These are phyloP conservation scores for Teleopsis dalmanni DNA, from an alignment of 1,140 invertebrate genomes.

Conservation along the genomic window DNA sequence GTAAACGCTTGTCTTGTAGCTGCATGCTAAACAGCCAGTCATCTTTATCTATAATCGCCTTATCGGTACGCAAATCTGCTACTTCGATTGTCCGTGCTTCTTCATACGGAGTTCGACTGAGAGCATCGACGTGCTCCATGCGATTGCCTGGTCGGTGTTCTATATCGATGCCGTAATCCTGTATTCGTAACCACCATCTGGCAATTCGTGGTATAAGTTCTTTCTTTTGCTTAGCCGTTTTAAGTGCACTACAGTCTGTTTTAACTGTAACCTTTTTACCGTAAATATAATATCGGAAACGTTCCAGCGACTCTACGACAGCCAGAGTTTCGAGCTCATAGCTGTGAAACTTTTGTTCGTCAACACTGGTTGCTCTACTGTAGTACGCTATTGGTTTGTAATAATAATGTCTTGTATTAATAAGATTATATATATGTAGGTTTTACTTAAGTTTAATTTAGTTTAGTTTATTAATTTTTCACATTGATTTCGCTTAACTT, in stretches of 20 bases:
- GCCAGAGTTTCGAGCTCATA: slow-evolving; percentile 20
- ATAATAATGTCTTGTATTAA: no score
- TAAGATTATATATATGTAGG: no score
- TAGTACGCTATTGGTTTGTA: slow-evolving; percentile 1
- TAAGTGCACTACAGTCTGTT: slow-evolving; percentile 33
- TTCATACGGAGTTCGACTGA: slow-evolving; percentile 8
- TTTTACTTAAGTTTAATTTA: no score
- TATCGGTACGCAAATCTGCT: neutral
- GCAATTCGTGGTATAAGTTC: slow-evolving; percentile 28
- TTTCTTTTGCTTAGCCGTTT: slow-evolving; percentile 26
- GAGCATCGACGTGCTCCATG: slow-evolving; percentile 11
- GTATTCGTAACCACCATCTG: slow-evolving; percentile 27
- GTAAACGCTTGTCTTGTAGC: neutral
- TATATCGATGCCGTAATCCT: slow-evolving; percentile 12
- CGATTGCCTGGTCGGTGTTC: slow-evolving; percentile 2
- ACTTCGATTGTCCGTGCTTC: neutral
- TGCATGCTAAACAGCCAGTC: slow-evolving; percentile 3
- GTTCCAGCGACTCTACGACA: slow-evolving; percentile 7
- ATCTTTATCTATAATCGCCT: neutral
- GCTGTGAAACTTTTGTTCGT: slow-evolving; percentile 14
- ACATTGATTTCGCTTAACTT: no score
- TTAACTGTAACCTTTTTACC: slow-evolving; percentile 38
- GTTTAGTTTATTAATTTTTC: no score
- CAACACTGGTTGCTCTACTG: neutral
- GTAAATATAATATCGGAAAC: slow-evolving; percentile 31